phyloP scores from a whole-genome alignment of 1,140 invertebrate genomes.

The Stenopsyche tienmushanensis region DNA sequence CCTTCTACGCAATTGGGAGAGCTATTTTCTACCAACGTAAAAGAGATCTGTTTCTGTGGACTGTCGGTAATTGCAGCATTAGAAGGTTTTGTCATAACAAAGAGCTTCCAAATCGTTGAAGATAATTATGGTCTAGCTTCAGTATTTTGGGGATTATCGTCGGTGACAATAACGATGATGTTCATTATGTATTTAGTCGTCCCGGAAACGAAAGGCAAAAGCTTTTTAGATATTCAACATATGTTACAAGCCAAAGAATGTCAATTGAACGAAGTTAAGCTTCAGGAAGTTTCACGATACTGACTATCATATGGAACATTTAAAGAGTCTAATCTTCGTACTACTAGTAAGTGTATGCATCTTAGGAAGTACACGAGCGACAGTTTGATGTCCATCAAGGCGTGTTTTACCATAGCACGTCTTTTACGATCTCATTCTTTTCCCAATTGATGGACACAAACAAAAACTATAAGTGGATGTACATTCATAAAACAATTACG shows the following conservation, averaged over 20 bases:
- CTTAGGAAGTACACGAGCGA: too few species aligned
- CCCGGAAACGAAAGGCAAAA: slow-evolving; percentile 39
- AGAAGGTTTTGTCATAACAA: slow-evolving; percentile 37
- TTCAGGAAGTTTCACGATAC: slow-evolving; percentile 32
- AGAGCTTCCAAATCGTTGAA: slow-evolving; percentile 35
- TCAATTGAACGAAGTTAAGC: slow-evolving; percentile 17
- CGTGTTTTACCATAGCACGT: too few species aligned
- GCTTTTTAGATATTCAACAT: slow-evolving; percentile 39
- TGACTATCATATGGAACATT: too few species aligned
- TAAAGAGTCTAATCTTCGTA: too few species aligned
- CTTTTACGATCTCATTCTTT: too few species aligned
- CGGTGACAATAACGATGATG: slow-evolving; percentile 28
- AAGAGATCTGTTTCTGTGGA: slow-evolving; percentile 36
- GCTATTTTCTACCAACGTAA: slow-evolving; percentile 36
- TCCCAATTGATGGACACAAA: too few species aligned
- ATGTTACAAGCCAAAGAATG: slow-evolving; percentile 19
- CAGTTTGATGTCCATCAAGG: too few species aligned
- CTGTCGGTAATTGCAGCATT: slow-evolving; percentile 32
- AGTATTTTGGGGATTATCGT: slow-evolving; percentile 37
- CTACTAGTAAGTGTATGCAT: too few species aligned
- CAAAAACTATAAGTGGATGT: too few species aligned
- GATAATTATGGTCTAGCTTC: slow-evolving; percentile 28
- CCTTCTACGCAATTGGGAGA: slow-evolving; percentile 39
- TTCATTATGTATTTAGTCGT: slow-evolving; percentile 22
- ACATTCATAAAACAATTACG: too few species aligned